A percentile compares a stretch with the other conserved stretches of the same genome.
Evolutionary conservation across 2,113 vertebrate genomes (phyloP).

Genomic region (Microtus oregoni): DNA sequence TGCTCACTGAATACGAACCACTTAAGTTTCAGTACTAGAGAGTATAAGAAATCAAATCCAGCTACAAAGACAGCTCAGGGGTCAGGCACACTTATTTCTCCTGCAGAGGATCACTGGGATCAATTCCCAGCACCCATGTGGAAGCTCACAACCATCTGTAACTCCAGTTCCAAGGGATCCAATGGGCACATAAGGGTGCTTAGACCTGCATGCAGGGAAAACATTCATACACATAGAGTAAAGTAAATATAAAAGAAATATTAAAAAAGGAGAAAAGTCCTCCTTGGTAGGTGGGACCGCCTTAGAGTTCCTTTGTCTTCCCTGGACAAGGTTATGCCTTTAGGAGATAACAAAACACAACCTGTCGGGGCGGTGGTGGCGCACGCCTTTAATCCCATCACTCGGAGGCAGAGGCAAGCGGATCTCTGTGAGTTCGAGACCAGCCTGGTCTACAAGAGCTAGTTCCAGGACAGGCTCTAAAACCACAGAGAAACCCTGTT

Average conservation of each 20-base stretch:
- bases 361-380: too few species aligned
- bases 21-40: background rate
- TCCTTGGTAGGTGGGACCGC: background rate
- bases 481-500: too few species aligned
- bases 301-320: background rate
- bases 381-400: too few species aligned
- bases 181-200: background rate
- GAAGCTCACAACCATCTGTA: background rate
- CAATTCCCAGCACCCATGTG: background rate
- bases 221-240: background rate
- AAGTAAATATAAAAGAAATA: background rate
- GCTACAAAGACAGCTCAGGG: background rate
- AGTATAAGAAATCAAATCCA: background rate
- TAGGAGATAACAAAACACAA: background rate
- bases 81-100: background rate
- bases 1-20: background rate
- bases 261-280: background rate
- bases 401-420: too few species aligned
- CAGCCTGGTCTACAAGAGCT: too few species aligned
- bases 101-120: too few species aligned
- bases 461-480: too few species aligned
- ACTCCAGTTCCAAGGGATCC: background rate
- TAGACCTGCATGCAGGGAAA: background rate
- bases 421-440: too few species aligned
- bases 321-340: background rate